These are phyloP conservation scores for Neodiprion pinetum DNA, from an alignment of 1,140 invertebrate species.

Conservation along the genomic window DNA sequence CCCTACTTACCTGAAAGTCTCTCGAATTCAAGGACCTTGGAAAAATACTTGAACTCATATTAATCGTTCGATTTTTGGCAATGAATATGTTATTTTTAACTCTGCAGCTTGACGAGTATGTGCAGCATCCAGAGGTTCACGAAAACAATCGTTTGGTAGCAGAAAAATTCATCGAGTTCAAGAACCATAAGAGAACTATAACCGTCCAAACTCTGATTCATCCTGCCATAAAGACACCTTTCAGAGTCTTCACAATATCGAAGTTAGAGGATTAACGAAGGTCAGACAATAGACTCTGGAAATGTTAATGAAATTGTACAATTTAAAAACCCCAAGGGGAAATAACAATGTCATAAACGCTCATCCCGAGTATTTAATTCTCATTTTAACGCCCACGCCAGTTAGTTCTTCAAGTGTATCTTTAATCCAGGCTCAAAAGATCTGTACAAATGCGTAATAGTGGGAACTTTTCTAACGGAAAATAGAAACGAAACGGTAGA, in stretches of 20 bases:
- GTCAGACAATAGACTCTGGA: too few species aligned
- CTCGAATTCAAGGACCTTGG: neutral
- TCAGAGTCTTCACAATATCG: constrained; percentile 41
- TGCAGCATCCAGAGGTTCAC: constrained; percentile 75
- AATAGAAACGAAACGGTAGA: too few species aligned
- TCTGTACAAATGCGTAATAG: too few species aligned
- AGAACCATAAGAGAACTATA: constrained; percentile 67
- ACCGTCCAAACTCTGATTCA: constrained; percentile 37
- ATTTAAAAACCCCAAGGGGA: too few species aligned
- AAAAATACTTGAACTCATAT: neutral
- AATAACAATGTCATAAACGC: too few species aligned
- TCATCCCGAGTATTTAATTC: too few species aligned
- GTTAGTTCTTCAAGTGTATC: too few species aligned
- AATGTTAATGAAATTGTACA: too few species aligned
- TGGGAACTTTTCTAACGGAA: too few species aligned
- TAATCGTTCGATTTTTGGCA: constrained; percentile 12
- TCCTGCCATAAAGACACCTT: constrained; percentile 50
- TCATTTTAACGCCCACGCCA: too few species aligned
- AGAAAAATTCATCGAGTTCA: constrained; percentile 70
- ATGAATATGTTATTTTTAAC: constrained; percentile 32
- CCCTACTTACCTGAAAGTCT: constrained; percentile 15
- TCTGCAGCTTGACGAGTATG: constrained; percentile 72
- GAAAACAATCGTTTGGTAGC: constrained; percentile 75
- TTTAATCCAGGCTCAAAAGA: too few species aligned
- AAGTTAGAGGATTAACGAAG: constrained; percentile 17